A percentile compares a stretch with the other conserved stretches of the same genome.
These are phyloP conservation scores for Athetis lepigone DNA, from an alignment of 2,888 invertebrate species.

Conservation along the genomic window DNA sequence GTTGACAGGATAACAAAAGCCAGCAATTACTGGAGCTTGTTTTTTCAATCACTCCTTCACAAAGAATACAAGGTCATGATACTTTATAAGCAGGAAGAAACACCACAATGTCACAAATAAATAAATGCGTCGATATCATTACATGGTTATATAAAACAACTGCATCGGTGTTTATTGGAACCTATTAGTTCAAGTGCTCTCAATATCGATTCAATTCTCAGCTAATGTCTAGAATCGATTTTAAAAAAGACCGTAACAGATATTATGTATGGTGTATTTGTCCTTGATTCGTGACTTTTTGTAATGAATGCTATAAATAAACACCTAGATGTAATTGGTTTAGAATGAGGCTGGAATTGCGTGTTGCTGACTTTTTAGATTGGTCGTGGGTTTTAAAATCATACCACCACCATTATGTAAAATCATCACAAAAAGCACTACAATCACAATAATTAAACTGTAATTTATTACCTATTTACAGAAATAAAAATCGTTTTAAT, in stretches of 20 bases:
- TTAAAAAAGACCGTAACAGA: constrained; percentile 60
- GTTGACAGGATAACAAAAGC: no score
- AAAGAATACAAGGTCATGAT: no score
- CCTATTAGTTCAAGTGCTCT: constrained; percentile 76
- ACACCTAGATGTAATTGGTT: background rate
- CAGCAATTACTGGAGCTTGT: no score
- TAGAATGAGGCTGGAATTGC: background rate
- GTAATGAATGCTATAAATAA: constrained; percentile 20
- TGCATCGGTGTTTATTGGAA: constrained; percentile 71
- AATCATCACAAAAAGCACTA: no score
- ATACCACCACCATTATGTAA: no score
- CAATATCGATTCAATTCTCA: constrained; percentile 74
- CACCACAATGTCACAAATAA: background rate
- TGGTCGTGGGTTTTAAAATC: no score
- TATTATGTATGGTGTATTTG: constrained; percentile 49
- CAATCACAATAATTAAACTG: no score
- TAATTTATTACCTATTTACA: no score
- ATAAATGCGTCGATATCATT: constrained; percentile 1
- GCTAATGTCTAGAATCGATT: constrained; percentile 58
- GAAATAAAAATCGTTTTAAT: no score
- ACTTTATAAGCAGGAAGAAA: no score
- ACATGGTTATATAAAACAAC: constrained; percentile 17
- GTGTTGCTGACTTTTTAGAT: no score
- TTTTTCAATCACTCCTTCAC: no score
- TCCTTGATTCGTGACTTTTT: constrained; percentile 51